phyloP scores from a whole-genome alignment of 2,113 vertebrate genomes.

The Hassar affinis region DNA sequence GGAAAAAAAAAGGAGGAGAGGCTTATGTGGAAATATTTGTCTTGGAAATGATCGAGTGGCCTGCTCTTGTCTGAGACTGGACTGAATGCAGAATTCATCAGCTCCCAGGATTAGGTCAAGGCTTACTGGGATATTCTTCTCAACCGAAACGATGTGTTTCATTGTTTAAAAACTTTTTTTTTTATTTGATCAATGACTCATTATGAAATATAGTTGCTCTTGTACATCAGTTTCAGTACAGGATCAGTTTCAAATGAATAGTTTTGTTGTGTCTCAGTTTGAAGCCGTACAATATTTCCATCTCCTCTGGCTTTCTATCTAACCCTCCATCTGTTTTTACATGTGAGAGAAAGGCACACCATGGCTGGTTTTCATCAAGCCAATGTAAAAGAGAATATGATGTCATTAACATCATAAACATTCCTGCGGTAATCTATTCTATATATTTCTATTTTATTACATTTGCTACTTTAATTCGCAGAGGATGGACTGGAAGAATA shows the following conservation, averaged over 20 bases:
- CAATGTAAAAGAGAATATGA: constrained; percentile 39
- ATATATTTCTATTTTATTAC: background rate
- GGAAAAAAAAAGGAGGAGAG: constrained; percentile 14
- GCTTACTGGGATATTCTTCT: constrained; percentile 9
- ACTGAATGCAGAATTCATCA: constrained; percentile 23
- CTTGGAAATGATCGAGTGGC: constrained; percentile 25
- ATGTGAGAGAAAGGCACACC: background rate
- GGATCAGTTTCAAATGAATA: background rate
- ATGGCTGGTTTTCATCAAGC: constrained; percentile 40
- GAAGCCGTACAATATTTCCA: background rate
- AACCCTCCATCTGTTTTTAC: constrained; percentile 8
- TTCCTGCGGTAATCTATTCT: constrained; percentile 28
- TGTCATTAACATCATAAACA: constrained; percentile 41
- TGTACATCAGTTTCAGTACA: background rate
- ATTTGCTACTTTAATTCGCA: constrained; percentile 36
- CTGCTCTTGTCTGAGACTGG: background rate
- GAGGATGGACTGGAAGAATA: constrained; percentile 1
- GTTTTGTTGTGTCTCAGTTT: background rate
- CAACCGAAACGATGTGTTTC: background rate
- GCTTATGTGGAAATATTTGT: constrained; percentile 34
- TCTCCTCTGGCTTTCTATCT: background rate
- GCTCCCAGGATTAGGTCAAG: constrained; percentile 13
- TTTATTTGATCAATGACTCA: background rate
- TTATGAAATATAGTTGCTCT: background rate
- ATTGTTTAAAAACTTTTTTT: background rate